Evolutionary conservation across 2,113 vertebrate genomes (phyloP), one percentile per base, ranked within the genome.

Genomic region (Buteo buteo): DNA sequence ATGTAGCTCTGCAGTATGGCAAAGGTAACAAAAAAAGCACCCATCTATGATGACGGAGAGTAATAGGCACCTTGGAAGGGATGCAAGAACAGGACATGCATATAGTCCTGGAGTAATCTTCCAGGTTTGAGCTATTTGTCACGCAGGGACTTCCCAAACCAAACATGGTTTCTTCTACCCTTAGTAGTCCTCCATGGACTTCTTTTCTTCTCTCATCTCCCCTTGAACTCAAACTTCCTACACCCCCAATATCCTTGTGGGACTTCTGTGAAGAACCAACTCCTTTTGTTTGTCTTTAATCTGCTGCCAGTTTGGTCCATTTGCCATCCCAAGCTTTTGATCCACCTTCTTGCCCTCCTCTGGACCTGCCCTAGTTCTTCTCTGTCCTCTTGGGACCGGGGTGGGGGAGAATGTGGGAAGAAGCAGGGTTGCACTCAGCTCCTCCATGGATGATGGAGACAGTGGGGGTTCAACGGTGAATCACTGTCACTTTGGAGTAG

Each of bases 271-370:
- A 74, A 44, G 34, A 79, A 21, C 6, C 8, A 38, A 2, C 14
- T 42, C 40, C 5, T 66, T 47, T 47, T 12, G 13, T 19, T 55
- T 61, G 22, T 47, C 44, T 36, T 3, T 1, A 16, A 57, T 32
- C 47, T 55, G 31, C 34, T 73, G 52, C 59, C 86, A 17, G 11
- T 13, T 71, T 0, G 0, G 31, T n/a, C n/a, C 15, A 2, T 58
- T 66, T 72, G 45, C 24, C 31, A 8, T 32, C 32, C 36, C 28
- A 26, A 0, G 0, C 2, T 76, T 77, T 16, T 24, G 18, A 67
- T 36, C 29, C 80, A 42, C 3, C 1, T 76, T 82, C 70, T 54
- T 76, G 28, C 26, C 40, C 7, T 25, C 42, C 50, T 67, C 67
- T 67, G 66, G 42, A 62, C 21, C 14, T 26, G 6, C 4, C 20